A percentile compares a stretch with the other conserved stretches of the same genome.
Conservation (phyloP, 2,797 vertebrate genomes). For the Natrix natrix region DNA sequence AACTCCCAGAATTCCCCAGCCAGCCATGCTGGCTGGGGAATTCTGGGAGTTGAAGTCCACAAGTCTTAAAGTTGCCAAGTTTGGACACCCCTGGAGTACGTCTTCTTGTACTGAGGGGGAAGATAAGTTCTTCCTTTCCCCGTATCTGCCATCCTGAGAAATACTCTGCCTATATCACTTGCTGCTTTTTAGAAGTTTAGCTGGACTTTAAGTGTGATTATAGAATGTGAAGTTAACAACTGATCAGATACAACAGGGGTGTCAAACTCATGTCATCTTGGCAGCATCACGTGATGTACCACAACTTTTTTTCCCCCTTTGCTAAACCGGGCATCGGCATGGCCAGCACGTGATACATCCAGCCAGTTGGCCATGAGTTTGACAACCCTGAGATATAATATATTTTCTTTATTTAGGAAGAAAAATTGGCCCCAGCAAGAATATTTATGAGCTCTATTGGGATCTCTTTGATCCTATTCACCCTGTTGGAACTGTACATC, state of each 20-base stretch:
- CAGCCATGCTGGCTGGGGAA: no score
- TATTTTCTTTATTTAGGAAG: neutral
- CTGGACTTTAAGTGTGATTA: neutral
- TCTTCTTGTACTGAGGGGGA: neutral
- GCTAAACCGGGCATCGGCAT: no score
- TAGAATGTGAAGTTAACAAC: neutral
- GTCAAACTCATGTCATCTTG: no score
- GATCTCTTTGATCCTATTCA: neutral
- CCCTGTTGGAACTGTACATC: neutral
- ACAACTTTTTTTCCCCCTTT: no score
- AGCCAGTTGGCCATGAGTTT: no score
- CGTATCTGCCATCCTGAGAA: neutral
- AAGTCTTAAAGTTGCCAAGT: no score
- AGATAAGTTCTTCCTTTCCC: neutral
- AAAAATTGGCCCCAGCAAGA: neutral
- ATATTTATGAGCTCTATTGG: neutral
- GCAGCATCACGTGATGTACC: accelerated
- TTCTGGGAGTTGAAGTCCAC: no score
- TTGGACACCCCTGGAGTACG: no score
- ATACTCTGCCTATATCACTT: neutral
- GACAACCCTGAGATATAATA: neutral
- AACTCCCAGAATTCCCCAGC: no score
- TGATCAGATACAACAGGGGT: neutral
- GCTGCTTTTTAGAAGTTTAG: neutral
- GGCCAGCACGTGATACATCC: no score